Base-by-base conservation (phyloP, 2,797 vertebrate species). In the Telmatherina bonti region DNA sequence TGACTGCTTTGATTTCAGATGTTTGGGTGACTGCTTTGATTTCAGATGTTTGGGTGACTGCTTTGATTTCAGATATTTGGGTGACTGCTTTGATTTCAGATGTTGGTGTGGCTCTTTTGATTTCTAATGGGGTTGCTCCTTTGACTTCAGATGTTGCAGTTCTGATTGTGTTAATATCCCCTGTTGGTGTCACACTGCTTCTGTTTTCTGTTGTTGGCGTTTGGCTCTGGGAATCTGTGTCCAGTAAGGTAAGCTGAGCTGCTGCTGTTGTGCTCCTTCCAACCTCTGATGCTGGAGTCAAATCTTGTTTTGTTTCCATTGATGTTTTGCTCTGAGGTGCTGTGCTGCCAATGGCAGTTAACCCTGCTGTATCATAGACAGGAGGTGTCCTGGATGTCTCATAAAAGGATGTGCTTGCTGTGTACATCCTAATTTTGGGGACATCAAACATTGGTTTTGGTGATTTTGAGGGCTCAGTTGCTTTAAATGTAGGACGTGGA, bases 361-460 rank as follows among this genome's bases (percentile, higher is more conserved):
- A 76, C 76, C 82, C 89, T 72, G 85, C 72, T 5, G 83, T 87
- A 74, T 94, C 93, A 1, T 90, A 90, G 31, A 94, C 90, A 0
- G 91, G 90, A 29, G 91, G 84, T 16, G 88, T 90, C 74, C 88
- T 93, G 18, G 86, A 87, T 49, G 85, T 80, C 78, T 94, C 93
- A 7, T 93, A 91, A 70, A 85, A 93, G 0, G 92, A 92, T 7
- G 93, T 90, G 60, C 89, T 94, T 1, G 93, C 92, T 1, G 94
- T 95, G 81, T 95, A 95, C 86, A 92, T 90, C 64, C 90, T 90
- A 31, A 95, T 95, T 81, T 95, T 88, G 60, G 94, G 95, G 61
- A 95, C 94, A 41, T 95, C 94, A 90, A 94, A 95, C 92, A 94
- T 93, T 0, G 93, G 88, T 85, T 84, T 95, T 56, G 92, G 92